A percentile compares a stretch with the other conserved stretches of the same genome.
phyloP scores from a whole-genome alignment of 1,140 invertebrate genomes.

The Pararge aegeria region DNA sequence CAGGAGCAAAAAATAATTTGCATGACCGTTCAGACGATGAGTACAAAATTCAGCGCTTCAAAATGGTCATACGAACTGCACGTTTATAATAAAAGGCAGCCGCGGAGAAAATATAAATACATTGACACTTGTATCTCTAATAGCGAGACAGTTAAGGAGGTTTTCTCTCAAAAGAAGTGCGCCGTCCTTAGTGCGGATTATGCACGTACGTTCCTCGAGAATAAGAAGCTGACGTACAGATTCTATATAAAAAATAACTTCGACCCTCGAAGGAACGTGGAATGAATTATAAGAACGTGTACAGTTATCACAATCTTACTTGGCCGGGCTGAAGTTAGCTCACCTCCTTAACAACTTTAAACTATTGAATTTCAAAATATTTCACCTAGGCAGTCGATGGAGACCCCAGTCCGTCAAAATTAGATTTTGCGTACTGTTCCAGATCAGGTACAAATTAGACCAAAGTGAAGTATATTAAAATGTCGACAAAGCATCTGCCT shows the following conservation, averaged over 20 bases:
- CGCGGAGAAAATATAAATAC: slow-evolving; percentile 39
- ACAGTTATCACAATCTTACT: too few relatives aligned
- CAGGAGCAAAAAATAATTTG: slow-evolving; percentile 22
- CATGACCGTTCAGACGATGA: slow-evolving; percentile 43
- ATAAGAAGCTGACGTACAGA: slow-evolving; percentile 41
- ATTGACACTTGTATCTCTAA: slow-evolving; percentile 33
- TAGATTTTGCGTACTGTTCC: too few relatives aligned
- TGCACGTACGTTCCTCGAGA: slow-evolving; percentile 34
- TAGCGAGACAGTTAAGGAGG: slow-evolving; percentile 19
- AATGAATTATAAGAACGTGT: background rate
- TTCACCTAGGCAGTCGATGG: too few relatives aligned
- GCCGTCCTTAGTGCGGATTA: slow-evolving; percentile 34
- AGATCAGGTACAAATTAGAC: too few relatives aligned
- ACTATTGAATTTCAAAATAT: too few relatives aligned
- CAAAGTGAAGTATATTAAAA: too few relatives aligned
- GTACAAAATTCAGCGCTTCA: slow-evolving; percentile 38
- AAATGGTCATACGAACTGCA: slow-evolving; percentile 57
- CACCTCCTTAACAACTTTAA: too few relatives aligned
- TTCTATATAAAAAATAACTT: slow-evolving; percentile 40
- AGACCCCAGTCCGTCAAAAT: too few relatives aligned
- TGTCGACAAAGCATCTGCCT: too few relatives aligned
- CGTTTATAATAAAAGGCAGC: slow-evolving; percentile 48
- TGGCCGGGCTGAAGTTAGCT: too few relatives aligned
- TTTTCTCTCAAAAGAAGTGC: slow-evolving; percentile 32
- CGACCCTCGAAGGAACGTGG: background rate